Conservation (phyloP, 1,140 invertebrate genomes). For the Radopholus similis region DNA sequence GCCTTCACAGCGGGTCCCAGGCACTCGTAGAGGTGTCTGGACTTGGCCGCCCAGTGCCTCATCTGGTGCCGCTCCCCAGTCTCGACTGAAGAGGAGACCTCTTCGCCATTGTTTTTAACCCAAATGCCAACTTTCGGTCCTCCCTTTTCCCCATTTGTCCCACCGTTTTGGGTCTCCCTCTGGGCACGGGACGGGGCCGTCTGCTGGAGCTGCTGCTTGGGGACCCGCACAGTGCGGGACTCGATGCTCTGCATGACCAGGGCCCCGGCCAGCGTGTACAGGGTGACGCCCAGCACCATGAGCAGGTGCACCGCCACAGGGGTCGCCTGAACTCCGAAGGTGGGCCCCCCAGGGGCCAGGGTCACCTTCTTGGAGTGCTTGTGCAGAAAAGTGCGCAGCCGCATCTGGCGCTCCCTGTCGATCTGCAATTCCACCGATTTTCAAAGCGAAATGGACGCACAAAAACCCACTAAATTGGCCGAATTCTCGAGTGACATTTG, state of each 20-base stretch:
- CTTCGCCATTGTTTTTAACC: no score
- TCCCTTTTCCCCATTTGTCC: no score
- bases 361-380: constrained; percentile 10
- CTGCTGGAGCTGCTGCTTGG: not conserved
- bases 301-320: constrained; percentile 44
- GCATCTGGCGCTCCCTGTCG: constrained; percentile 11
- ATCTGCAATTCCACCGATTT: constrained; percentile 17
- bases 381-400: constrained; percentile 8
- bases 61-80: no score
- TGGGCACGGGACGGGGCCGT: not conserved
- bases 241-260: constrained; percentile 44
- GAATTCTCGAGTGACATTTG: no score
- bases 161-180: no score
- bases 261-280: constrained; percentile 41
- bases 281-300: constrained; percentile 43
- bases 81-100: no score
- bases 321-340: constrained; percentile 38
- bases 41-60: no score
- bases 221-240: constrained; percentile 5
- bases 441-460: no score
- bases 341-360: no score
- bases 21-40: no score
- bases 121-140: no score
- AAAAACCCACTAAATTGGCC: not conserved
- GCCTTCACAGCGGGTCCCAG: not conserved